These are phyloP conservation scores for Spodoptera litura DNA, from an alignment of 1,140 invertebrate genomes.

Conservation along the genomic window DNA sequence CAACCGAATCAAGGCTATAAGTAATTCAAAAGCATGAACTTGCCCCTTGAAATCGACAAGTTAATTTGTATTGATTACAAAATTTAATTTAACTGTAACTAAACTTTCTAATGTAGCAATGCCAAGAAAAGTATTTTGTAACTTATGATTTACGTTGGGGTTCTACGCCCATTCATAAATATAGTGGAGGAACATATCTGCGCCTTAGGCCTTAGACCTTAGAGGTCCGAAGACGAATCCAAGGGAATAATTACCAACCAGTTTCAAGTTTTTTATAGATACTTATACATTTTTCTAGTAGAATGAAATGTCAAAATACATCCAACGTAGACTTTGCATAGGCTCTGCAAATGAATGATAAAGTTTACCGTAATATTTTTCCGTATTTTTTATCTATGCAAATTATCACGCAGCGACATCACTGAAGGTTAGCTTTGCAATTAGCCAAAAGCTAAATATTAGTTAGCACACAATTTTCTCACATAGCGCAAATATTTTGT, in stretches of 20 bases:
- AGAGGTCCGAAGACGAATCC: neutral
- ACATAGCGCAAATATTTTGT: too few species aligned
- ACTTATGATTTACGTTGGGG: slow-evolving; percentile 30
- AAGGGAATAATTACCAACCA: too few species aligned
- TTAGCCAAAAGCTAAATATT: neutral
- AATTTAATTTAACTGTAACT: slow-evolving; percentile 21
- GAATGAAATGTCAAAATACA: too few species aligned
- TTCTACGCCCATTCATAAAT: slow-evolving; percentile 23
- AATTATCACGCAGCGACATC: neutral
- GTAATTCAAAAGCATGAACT: slow-evolving; percentile 31
- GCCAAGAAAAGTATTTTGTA: slow-evolving; percentile 20
- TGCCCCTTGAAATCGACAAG: slow-evolving; percentile 20
- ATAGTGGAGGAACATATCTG: neutral
- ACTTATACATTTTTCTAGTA: too few species aligned
- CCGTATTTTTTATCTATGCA: slow-evolving; percentile 14
- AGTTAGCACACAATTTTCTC: neutral
- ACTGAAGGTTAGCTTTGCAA: neutral
- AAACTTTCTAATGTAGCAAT: slow-evolving; percentile 23
- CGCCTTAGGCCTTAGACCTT: neutral
- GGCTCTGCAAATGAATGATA: neutral
- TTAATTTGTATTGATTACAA: slow-evolving; percentile 38
- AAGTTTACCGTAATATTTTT: slow-evolving; percentile 5
- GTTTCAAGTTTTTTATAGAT: too few species aligned
- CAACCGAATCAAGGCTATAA: slow-evolving; percentile 8
- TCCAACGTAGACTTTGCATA: neutral